Conservation (phyloP, 2,888 invertebrate species). For the Heliconius ethilla region DNA sequence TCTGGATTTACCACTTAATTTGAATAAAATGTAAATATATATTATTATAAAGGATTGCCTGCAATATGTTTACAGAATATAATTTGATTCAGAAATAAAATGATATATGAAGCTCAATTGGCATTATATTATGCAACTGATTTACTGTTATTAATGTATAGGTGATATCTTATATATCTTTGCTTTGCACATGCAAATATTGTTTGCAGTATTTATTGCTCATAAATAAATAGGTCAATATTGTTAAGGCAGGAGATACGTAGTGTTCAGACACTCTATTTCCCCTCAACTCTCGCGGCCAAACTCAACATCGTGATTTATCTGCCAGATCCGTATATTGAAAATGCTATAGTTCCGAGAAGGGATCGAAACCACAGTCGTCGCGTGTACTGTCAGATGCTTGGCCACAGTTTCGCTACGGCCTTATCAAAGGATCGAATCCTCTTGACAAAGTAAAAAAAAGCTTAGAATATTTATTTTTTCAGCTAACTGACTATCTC, state of each 20-base stretch:
- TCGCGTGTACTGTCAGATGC: too few relatives aligned
- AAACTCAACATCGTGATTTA: neutral
- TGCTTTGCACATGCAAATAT: slow-evolving; percentile 36
- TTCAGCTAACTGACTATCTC: too few relatives aligned
- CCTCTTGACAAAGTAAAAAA: too few relatives aligned
- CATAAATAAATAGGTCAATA: neutral
- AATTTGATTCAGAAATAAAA: slow-evolving; percentile 39
- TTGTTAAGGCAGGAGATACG: too few relatives aligned
- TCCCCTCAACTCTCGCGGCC: neutral
- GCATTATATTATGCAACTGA: slow-evolving; percentile 37
- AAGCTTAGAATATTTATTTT: too few relatives aligned
- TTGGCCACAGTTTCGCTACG: too few relatives aligned
- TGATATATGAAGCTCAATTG: slow-evolving; percentile 40
- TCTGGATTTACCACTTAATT: slow-evolving; percentile 26
- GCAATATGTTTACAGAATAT: slow-evolving; percentile 35
- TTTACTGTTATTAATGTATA: slow-evolving; percentile 40
- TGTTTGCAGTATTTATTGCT: slow-evolving; percentile 35
- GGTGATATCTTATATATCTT: slow-evolving; percentile 35
- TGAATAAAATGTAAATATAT: slow-evolving; percentile 29
- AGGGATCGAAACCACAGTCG: too few relatives aligned
- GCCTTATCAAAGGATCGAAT: too few relatives aligned
- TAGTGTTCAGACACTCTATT: neutral
- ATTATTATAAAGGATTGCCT: slow-evolving; percentile 23
- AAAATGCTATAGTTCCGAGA: too few relatives aligned
- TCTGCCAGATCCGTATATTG: too few relatives aligned